Evolutionary conservation across 2,797 vertebrate genomes (phyloP).

Genomic region (Bradypodion ventrale): DNA sequence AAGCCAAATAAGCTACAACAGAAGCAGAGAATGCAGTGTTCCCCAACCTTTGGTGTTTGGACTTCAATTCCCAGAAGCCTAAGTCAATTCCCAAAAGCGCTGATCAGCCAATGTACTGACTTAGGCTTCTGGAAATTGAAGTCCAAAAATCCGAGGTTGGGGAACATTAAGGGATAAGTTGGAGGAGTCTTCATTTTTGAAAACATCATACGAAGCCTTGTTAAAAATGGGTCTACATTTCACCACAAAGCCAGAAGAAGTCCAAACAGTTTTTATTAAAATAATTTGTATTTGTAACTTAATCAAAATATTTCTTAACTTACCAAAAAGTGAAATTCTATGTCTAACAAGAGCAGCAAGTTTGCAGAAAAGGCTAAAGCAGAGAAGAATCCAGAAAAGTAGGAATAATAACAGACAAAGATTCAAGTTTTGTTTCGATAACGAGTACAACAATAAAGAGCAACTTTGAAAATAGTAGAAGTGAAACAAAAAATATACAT

Average conservation of each 20-base stretch:
- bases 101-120: too few species aligned
- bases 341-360: conserved; percentile 99
- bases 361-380: conserved; percentile 96
- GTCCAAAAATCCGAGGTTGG: too few species aligned
- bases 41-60: too few species aligned
- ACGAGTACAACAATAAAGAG: conserved; percentile 34
- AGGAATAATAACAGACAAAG: conserved; percentile 56
- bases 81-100: too few species aligned
- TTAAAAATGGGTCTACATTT: background rate
- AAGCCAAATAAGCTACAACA: background rate
- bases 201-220: background rate
- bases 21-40: background rate
- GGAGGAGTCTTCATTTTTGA: background rate
- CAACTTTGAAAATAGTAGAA: background rate
- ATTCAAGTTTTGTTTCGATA: conserved; percentile 46
- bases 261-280: background rate
- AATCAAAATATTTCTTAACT: conserved; percentile 70
- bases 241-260: background rate
- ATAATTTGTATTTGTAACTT: conserved; percentile 22
- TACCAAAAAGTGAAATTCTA: conserved; percentile 99
- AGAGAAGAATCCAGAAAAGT: conserved; percentile 68
- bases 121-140: too few species aligned
- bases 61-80: too few species aligned
- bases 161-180: background rate
- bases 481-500: conserved; percentile 7